Conservation (phyloP, 2,113 vertebrate species). For the Microtus richardsoni region DNA sequence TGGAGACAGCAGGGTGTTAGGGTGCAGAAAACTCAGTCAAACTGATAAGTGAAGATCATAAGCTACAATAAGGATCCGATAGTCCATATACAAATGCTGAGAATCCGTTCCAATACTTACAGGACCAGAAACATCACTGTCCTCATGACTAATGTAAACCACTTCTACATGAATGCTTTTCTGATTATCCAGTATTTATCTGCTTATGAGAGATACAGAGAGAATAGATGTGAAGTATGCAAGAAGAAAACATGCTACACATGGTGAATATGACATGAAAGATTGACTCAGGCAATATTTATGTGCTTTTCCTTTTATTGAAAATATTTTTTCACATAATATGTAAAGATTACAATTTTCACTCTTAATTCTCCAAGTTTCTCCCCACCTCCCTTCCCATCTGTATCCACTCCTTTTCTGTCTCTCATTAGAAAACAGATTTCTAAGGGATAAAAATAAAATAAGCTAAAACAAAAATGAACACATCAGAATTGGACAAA, state of each 20-base stretch:
- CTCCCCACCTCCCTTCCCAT: neutral
- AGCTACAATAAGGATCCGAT: neutral
- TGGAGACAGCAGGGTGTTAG: neutral
- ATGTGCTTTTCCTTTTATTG: neutral
- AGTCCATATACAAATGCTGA: conserved; percentile 5
- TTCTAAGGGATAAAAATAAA: neutral
- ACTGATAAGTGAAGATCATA: neutral
- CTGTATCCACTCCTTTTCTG: neutral
- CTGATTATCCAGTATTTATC: neutral
- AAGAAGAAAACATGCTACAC: neutral
- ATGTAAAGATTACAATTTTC: neutral
- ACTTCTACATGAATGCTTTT: neutral
- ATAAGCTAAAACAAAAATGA: neutral
- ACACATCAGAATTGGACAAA: neutral
- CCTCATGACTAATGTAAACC: neutral
- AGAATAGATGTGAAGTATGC: neutral
- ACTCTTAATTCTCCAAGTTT: neutral
- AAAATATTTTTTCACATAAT: neutral
- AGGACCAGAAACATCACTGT: neutral
- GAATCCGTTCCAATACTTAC: neutral
- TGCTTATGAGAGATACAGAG: neutral
- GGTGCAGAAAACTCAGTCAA: neutral
- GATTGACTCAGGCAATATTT: neutral
- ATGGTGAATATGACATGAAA: neutral
- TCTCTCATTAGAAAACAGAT: neutral